Percentiles rank a stretch among this genome's conserved stretches.
Conservation (phyloP, 1,140 invertebrate species). For the Agrilus planipennis region DNA sequence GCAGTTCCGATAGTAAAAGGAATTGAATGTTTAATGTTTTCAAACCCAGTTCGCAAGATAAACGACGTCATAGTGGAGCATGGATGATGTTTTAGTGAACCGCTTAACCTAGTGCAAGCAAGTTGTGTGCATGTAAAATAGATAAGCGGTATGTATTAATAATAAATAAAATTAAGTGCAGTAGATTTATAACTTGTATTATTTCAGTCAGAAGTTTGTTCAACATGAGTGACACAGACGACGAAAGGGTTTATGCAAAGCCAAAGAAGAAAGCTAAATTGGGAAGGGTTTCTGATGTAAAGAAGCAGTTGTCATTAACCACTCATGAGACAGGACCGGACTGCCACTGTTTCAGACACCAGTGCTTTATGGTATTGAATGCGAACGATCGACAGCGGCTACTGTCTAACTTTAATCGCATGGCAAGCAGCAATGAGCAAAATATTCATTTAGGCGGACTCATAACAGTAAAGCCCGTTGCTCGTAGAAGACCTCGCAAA, state of each 20-base stretch:
- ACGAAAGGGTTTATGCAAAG: neutral
- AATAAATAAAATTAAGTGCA: too few species aligned
- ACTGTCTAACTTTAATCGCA: neutral
- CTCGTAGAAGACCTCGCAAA: slow-evolving; percentile 1
- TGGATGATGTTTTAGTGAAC: too few species aligned
- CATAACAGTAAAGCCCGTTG: slow-evolving; percentile 3
- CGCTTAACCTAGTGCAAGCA: too few species aligned
- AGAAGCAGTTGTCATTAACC: neutral
- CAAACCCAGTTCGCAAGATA: too few species aligned
- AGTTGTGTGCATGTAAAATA: too few species aligned
- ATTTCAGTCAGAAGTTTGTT: too few species aligned
- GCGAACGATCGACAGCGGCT: neutral
- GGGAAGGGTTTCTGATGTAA: neutral
- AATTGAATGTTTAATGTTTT: too few species aligned
- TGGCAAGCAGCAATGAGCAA: neutral
- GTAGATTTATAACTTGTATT: too few species aligned
- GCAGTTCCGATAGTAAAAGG: too few species aligned
- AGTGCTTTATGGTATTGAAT: slow-evolving; percentile 1
- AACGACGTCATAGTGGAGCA: too few species aligned
- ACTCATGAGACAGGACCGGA: slow-evolving; percentile 2
- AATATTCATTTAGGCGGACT: slow-evolving; percentile 3
- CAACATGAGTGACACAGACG: too few species aligned
- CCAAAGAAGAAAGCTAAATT: neutral
- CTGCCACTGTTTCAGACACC: neutral
- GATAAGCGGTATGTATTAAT: too few species aligned